Conservation (phyloP, 2,888 invertebrate genomes). For the Malthinus seriepunctatus region DNA sequence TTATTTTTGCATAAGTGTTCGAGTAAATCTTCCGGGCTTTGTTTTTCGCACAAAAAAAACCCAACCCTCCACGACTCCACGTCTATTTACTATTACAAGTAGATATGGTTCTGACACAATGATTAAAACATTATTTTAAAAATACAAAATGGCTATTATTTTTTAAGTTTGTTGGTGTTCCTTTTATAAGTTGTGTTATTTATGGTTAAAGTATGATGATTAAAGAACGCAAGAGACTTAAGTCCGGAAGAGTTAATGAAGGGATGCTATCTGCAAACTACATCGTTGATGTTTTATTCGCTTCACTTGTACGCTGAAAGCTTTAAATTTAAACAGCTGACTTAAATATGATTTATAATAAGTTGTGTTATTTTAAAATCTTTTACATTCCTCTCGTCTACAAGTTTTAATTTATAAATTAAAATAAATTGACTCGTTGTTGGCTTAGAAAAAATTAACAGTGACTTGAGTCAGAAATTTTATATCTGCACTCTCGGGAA, state of each 20-base stretch:
- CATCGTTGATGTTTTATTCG: constrained; percentile 41
- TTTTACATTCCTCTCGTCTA: constrained; percentile 11
- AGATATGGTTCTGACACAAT: too few species aligned
- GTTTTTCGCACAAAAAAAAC: too few species aligned
- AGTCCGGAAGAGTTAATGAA: constrained; percentile 47
- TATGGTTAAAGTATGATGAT: constrained; percentile 15
- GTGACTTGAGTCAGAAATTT: too few species aligned
- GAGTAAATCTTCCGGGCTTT: not conserved
- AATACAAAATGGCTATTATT: too few species aligned
- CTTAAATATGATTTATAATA: constrained; percentile 48
- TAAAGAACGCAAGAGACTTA: constrained; percentile 23
- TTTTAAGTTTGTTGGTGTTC: not conserved
- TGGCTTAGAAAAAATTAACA: too few species aligned
- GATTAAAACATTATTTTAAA: too few species aligned
- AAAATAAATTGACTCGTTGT: too few species aligned
- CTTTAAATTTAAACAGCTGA: constrained; percentile 46
- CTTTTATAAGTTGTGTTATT: constrained; percentile 16
- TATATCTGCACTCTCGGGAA: too few species aligned
- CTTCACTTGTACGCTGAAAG: constrained; percentile 46
- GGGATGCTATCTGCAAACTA: constrained; percentile 45
- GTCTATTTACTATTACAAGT: too few species aligned
- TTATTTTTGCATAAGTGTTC: not conserved
- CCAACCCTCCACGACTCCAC: too few species aligned
- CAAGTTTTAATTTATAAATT: too few species aligned
- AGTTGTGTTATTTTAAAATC: constrained; percentile 44